Conservation (phyloP, 2,113 vertebrate genomes). For the Chrysemys picta region DNA sequence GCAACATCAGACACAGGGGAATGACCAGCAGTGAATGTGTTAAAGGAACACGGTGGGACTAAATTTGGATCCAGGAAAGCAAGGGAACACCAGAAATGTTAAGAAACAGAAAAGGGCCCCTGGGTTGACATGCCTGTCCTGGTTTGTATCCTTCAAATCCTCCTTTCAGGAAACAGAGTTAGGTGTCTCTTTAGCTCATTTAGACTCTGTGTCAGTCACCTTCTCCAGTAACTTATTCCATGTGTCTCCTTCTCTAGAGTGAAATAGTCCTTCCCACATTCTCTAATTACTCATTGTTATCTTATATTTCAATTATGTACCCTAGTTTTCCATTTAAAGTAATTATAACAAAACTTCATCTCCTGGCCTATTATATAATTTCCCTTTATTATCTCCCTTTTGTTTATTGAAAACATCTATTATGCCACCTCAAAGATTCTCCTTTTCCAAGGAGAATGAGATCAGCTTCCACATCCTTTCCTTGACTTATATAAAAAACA, state of each 20-base stretch:
- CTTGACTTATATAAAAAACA: neutral
- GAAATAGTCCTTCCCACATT: conserved; percentile 1
- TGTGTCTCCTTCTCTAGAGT: conserved; percentile 35
- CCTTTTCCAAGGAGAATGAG: neutral
- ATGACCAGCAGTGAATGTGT: rapidly evolving
- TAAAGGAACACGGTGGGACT: neutral
- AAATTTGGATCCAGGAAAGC: neutral
- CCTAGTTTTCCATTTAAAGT: conserved; percentile 33
- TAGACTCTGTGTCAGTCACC: conserved; percentile 45
- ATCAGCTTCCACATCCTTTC: neutral
- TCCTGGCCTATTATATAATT: conserved; percentile 27
- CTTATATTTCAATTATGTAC: conserved; percentile 60
- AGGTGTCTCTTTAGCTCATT: conserved; percentile 55
- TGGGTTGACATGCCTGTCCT: conserved; percentile 20
- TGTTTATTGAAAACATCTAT: neutral
- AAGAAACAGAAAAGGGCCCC: neutral
- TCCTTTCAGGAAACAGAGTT: conserved; percentile 49
- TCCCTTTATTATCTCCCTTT: conserved; percentile 24
- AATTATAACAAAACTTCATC: conserved; percentile 41
- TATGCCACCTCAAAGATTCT: neutral
- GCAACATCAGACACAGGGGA: neutral
- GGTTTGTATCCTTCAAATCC: conserved; percentile 48
- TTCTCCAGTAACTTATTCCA: conserved; percentile 62
- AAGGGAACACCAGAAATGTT: neutral
- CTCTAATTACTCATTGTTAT: conserved; percentile 44